Evolutionary conservation across 2,797 vertebrate genomes (phyloP).

Genomic region (Gadopsis bispinosus): DNA sequence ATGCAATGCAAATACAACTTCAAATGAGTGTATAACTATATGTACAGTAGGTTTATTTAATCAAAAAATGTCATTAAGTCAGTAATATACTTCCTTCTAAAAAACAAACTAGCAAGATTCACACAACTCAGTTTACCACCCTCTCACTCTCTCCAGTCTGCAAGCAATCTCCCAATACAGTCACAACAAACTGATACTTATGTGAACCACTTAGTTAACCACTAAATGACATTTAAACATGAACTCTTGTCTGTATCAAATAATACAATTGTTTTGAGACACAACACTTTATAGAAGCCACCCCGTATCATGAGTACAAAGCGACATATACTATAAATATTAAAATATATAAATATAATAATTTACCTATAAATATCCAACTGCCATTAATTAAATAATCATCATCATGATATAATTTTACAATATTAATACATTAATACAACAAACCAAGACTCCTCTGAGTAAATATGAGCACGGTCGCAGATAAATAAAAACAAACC

Average conservation of each 20-base stretch:
- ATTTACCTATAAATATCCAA: not conserved
- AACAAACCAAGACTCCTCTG: not conserved
- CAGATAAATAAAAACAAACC: not conserved
- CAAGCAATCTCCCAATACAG: not conserved
- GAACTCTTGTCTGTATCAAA: not conserved
- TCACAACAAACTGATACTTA: not conserved
- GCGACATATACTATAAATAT: not conserved
- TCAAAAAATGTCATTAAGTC: not conserved
- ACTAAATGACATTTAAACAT: not conserved
- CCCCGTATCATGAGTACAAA: not conserved
- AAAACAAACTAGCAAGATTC: not conserved
- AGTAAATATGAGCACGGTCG: constrained; percentile 11
- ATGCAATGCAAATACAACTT: not conserved
- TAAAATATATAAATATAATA: too few relatives aligned
- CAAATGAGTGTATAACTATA: not conserved
- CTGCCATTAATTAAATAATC: not conserved
- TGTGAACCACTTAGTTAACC: constrained; percentile 1
- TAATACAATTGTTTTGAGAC: not conserved
- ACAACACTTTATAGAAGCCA: not conserved
- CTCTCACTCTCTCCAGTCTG: not conserved
- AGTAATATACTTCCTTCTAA: not conserved
- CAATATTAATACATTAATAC: not conserved
- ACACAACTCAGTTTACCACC: constrained; percentile 3
- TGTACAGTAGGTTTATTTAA: not conserved
- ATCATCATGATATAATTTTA: not conserved